Conservation (phyloP, 2,888 invertebrate genomes). For the Pammene aurita region DNA sequence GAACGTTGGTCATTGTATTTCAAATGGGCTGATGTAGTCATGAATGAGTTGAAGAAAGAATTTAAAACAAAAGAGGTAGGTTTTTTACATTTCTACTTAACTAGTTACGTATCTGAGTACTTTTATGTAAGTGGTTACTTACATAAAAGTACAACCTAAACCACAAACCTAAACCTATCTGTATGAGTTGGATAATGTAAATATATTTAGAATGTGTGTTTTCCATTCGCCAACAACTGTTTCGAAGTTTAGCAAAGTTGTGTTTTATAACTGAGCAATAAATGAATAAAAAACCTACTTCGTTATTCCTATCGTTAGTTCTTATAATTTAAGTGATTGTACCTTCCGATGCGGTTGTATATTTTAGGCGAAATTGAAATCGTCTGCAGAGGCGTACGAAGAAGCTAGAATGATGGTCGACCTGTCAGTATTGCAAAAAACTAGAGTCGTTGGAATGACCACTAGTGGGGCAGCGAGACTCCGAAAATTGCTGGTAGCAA, state of each 20-base stretch:
- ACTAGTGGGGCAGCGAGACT: conserved; percentile 90
- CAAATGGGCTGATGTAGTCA: conserved; percentile 55
- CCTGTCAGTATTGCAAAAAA: conserved; percentile 73
- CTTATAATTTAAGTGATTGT: background rate
- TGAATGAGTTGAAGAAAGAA: conserved; percentile 47
- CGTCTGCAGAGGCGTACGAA: conserved; percentile 58
- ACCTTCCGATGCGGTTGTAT: no score
- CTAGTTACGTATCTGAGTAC: no score
- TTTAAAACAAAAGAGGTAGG: conserved; percentile 58
- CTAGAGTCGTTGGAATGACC: conserved; percentile 88
- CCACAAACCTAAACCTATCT: no score
- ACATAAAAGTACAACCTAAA: no score
- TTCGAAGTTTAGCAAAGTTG: no score
- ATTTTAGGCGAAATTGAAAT: conserved; percentile 53
- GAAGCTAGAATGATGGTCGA: conserved; percentile 83
- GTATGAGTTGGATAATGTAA: no score
- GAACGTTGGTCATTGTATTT: conserved; percentile 70
- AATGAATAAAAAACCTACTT: no score
- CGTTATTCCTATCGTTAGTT: no score
- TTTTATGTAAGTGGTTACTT: no score
- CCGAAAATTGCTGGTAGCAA: conserved; percentile 82
- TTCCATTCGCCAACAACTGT: no score
- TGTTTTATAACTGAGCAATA: no score
- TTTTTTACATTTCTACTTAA: background rate
- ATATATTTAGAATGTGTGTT: no score